Evolutionary conservation across 2,888 invertebrate genomes (phyloP), one percentile per base, ranked within the genome.

Genomic region (Drosophila gaucha): DNA sequence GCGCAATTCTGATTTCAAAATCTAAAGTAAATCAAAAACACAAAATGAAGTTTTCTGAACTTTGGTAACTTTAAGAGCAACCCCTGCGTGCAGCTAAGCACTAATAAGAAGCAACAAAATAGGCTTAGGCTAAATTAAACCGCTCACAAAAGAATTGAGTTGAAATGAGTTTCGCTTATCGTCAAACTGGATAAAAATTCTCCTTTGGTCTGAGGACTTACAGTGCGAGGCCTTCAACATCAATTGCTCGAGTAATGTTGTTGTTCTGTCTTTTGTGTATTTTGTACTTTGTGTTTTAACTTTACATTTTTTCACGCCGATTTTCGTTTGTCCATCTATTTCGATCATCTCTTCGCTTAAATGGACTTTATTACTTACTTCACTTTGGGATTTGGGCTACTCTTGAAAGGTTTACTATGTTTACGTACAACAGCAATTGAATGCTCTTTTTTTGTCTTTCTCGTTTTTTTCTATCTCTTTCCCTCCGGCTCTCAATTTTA

Each of bases 331-430:
- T 49, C 36, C 39, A 54, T 35, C 44, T 38, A 36, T 52, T 59
- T 68, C 28, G 41, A 26, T 57, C 65, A 58, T 38, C 58, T 54
- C 55, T 60, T 52, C 57, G 80, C 71, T 78, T 31, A 39, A 64
- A 47, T 39, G 54, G 59, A 68, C 65, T 86, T 88, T 86, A 80
- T 89, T 77, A 76, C 87, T 86, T 74, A 84, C 68, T 84, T 74
- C 47, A 50, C 18, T 58, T 46, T n/a, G n/a, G n/a, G 30, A 62
- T 70, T 50, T 58, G 51, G 59, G 50, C 49, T 18, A 18, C 33
- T 20, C 26, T 36, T 55, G 46, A 49, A 36, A 44, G 52, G 38
- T 62, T 46, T 14, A 36, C 18, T 33, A n/a, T 2, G 38, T 56
- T 22, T 52, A 30, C 38, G 16, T 41, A 55, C 24, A 22, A 43